Base-by-base conservation (phyloP, 23 tunicate species). In the Phallusia fumigata region DNA sequence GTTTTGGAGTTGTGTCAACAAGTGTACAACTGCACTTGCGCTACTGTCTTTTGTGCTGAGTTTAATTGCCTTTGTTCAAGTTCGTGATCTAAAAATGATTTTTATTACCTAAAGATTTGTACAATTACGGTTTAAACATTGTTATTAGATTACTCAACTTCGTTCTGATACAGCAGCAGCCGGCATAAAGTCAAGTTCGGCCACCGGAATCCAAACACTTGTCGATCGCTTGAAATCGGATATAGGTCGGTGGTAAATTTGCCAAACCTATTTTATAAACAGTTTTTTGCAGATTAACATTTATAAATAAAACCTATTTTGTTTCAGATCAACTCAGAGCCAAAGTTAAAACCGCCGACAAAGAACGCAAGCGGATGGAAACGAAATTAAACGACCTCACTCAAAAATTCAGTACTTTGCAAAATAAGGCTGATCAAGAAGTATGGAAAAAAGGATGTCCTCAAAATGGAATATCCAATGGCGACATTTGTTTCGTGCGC, bases 371-470 rank as follows among this genome's bases (percentile, higher is more conserved):
- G 34, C 31, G 32, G 24, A 19, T 30, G 33, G 74, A 83, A 28
- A 34, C 65, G 31, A 74, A 74, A 47, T 11, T 45, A 77, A 36
- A 24, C 8, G 28, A 58, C 8, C 1, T 58, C 26, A 3, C 11
- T 58, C 13, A 11, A 58, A 24, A 13, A 6, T 21, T 58, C 1
- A 58, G 13, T 6, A 58, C 8, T 13, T 21, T 77, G 0, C 19
- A 74, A 64, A 34, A 36, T 15, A 76, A 82, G 44, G 45, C 81
- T 11, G 77, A 85, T 34, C 22, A 65, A 22, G 76, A 65, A 22
- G 76, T 53, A 0, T 92, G 97, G 97, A 87, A 74, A 65, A 80
- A 53, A 65, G 97, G 97, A 13, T 92, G 97, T 75, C 91, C 97
- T 10, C 78, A 82, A 76, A 65, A 80, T 18, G 91, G 97, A 44